Evolutionary conservation across 2,888 invertebrate species (phyloP), one percentile per base, ranked within the genome.

Genomic region (Orthosia incerta): DNA sequence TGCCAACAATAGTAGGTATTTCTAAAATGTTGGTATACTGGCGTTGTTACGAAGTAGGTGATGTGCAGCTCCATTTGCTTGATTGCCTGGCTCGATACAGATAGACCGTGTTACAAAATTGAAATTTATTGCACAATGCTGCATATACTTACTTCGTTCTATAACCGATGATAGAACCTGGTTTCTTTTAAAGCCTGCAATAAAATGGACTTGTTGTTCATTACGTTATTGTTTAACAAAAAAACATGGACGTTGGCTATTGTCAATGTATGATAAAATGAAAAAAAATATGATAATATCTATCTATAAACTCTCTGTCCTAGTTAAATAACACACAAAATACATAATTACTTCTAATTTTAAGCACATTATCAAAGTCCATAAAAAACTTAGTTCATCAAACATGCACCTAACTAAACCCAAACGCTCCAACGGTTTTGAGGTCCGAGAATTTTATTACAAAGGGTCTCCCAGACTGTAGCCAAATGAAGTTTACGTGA

Each of bases 371-470:
- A 64, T 60, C 15, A 60, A 65, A 5, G 20, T 55, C 46, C 12
- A 51, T 59, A 59, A 66, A 71, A 59, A 55, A 64, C 50, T 57
- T n/a, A 57, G 56, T 81, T 75, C 67, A 69, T 70, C 48, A 71
- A 65, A 56, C 64, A 71, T 83, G 56, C 63, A 66, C 45, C 64
- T 67, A 83, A 79, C 64, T 77, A 53, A 71, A 84, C 68, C 72
- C 55, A 69, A 78, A 62, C 67, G 62, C 74, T 75, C 56, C 78
- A 73, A 79, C 82, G 74, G 80, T 83, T 80, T 79, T 86, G 82
- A 83, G 86, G 84, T 77, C 68, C 80, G 70, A 78, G 82, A 83
- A 87, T 88, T 89, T 88, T 87, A 89, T 87, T 86, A 89, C 81
- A 85, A 85, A 87, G 84, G 86, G 82, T 71, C 80, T 74, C 65